These are phyloP conservation scores for Gopherus evgoodei DNA, from an alignment of 2,113 vertebrate species.

Conservation along the genomic window DNA sequence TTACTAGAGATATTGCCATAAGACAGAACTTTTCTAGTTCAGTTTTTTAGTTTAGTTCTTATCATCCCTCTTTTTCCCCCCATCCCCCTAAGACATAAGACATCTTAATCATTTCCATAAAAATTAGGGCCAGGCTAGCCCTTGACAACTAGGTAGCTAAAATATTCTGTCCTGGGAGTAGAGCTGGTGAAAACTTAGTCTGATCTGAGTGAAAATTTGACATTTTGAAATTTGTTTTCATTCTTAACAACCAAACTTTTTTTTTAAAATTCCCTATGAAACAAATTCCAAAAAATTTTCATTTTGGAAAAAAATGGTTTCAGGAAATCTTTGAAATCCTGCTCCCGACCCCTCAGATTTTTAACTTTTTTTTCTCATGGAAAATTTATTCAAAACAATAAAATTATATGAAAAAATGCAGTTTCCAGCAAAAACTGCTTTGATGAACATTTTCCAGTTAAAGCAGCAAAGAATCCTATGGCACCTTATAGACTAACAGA, in stretches of 20 bases:
- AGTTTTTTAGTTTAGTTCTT: neutral
- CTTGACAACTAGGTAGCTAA: neutral
- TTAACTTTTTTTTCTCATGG: too few species aligned
- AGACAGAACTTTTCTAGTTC: neutral
- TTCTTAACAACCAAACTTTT: neutral
- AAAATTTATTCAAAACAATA: too few species aligned
- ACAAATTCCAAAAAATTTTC: too few species aligned
- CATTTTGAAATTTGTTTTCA: neutral
- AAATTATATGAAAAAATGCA: too few species aligned
- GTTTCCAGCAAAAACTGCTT: too few species aligned
- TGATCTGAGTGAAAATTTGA: neutral
- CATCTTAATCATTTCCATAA: neutral
- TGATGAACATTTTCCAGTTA: neutral
- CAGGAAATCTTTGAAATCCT: too few species aligned
- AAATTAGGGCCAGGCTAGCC: neutral
- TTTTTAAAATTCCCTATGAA: too few species aligned
- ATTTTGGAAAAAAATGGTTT: too few species aligned
- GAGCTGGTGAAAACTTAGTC: neutral
- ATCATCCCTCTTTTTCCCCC: neutral
- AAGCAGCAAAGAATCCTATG: too few species aligned
- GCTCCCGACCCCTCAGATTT: too few species aligned
- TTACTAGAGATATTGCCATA: conserved; percentile 37
- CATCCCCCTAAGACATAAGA: neutral
- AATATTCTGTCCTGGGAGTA: neutral
- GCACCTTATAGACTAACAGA: too few species aligned